Evolutionary conservation across 2,888 invertebrate genomes (phyloP).

Genomic region (Chelonus formosanus): DNA sequence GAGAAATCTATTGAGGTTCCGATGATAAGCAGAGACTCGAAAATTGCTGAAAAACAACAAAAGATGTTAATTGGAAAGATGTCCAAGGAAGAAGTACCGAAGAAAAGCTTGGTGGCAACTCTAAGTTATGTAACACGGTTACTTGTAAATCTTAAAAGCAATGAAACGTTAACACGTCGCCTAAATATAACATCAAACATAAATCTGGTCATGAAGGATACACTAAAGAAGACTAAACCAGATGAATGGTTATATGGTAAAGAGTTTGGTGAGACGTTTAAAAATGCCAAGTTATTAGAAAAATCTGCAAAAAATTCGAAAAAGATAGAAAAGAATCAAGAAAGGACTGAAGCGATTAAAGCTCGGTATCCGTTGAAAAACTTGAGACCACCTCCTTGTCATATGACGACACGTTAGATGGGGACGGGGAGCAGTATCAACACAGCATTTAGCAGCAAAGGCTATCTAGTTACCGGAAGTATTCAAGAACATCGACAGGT

Average conservation of each 20-base stretch:
- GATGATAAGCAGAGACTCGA: constrained; percentile 33
- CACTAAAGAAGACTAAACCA: constrained; percentile 26
- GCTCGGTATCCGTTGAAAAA: constrained; percentile 34
- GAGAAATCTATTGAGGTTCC: constrained; percentile 33
- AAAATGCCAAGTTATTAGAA: constrained; percentile 32
- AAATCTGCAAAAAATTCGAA: constrained; percentile 27
- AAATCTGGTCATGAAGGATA: constrained; percentile 32
- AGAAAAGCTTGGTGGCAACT: background rate
- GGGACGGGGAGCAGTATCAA: constrained; percentile 1
- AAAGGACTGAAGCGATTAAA: background rate
- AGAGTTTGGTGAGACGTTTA: constrained; percentile 31
- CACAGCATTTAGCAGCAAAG: constrained; percentile 22
- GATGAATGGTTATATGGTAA: constrained; percentile 36
- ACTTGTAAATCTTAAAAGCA: constrained; percentile 37
- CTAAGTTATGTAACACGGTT: constrained; percentile 31
- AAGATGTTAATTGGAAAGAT: constrained; percentile 5
- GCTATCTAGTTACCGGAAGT: background rate
- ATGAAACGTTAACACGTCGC: constrained; percentile 34
- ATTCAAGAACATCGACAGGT: too few species aligned
- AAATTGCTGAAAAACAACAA: constrained; percentile 35
- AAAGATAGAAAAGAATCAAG: too few species aligned
- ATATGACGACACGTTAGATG: background rate
- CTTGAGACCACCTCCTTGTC: constrained; percentile 6
- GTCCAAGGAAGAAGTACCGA: too few species aligned
- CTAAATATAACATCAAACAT: constrained; percentile 29